Evolutionary conservation across 1,140 invertebrate genomes (phyloP).

Genomic region (Bombus soroeensis): DNA sequence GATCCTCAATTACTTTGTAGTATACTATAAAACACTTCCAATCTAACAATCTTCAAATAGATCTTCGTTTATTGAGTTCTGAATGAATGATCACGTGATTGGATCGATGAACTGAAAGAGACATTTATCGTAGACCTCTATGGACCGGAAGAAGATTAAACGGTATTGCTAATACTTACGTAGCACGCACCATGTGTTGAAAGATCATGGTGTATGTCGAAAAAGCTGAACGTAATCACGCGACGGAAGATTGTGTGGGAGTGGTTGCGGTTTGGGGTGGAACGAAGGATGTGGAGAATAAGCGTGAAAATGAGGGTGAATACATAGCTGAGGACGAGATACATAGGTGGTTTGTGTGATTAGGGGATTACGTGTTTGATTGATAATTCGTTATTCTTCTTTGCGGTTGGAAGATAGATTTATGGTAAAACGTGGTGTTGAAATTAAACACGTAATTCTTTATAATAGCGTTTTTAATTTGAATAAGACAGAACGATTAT

Average conservation of each 20-base stretch:
- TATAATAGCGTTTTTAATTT: neutral
- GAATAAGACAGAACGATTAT: neutral
- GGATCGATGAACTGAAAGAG: neutral
- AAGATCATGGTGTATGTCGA: neutral
- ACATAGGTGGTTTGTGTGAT: neutral
- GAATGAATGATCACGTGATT: neutral
- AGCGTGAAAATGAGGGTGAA: neutral
- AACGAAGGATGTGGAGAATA: neutral
- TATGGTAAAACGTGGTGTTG: neutral
- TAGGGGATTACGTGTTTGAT: neutral
- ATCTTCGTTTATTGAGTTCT: neutral
- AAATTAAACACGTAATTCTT: neutral
- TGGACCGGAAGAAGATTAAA: neutral
- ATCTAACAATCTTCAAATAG: no score
- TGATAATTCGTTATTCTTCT: neutral
- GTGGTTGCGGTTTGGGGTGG: neutral
- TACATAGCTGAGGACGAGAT: neutral
- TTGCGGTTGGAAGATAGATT: no score
- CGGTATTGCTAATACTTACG: neutral
- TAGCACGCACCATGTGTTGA: neutral
- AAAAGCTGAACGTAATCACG: neutral
- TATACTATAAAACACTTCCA: no score
- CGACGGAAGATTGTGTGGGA: neutral
- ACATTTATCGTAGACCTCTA: neutral
- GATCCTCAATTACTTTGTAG: no score